Percentiles rank a stretch among this genome's conserved stretches.
Evolutionary conservation across 1,140 invertebrate species (phyloP).

Genomic region (Varroa destructor): DNA sequence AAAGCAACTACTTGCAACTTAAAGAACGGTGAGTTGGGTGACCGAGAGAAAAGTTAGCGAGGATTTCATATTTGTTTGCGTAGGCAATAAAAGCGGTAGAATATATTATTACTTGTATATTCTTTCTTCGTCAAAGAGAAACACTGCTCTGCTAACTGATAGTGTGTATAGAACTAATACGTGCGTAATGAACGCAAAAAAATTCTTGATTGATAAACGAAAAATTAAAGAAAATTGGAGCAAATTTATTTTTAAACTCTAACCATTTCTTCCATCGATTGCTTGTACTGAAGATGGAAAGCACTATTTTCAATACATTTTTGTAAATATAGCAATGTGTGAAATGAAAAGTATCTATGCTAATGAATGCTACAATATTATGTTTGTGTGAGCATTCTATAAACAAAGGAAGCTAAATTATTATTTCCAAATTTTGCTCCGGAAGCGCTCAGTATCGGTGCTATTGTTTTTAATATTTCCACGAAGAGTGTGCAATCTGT

Average conservation of each 20-base stretch:
- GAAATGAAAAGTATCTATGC: too few relatives aligned
- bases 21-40: not conserved
- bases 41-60: not conserved
- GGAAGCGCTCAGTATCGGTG: not conserved
- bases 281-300: too few relatives aligned
- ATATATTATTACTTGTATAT: not conserved
- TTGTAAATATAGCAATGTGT: too few relatives aligned
- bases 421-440: not conserved
- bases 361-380: too few relatives aligned
- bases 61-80: not conserved
- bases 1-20: slow-evolving; percentile 1
- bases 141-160: not conserved
- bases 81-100: not conserved
- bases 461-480: too few relatives aligned
- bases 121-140: not conserved
- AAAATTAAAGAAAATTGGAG: too few relatives aligned
- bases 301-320: too few relatives aligned
- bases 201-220: not conserved
- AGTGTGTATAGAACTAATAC: not conserved
- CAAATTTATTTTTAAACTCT: too few relatives aligned
- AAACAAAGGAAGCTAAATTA: too few relatives aligned
- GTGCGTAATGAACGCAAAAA: not conserved
- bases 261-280: too few relatives aligned
- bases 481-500: too few relatives aligned
- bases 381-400: too few relatives aligned